phyloP scores from a whole-genome alignment of 2,888 invertebrate genomes.

The Eupithecia dodoneata region DNA sequence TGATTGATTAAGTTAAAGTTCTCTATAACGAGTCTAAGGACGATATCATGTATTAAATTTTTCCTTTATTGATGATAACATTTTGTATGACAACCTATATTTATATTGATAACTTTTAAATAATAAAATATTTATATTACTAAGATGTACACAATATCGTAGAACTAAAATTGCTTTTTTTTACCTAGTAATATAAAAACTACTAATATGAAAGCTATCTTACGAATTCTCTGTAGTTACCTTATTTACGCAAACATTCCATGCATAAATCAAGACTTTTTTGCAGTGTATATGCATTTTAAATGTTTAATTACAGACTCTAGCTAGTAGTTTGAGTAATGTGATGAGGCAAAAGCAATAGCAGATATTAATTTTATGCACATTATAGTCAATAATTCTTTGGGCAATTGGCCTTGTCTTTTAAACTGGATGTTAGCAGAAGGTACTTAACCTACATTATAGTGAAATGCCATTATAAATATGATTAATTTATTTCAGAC shows the following conservation, averaged over 20 bases:
- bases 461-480: too few species aligned
- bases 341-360: constrained; percentile 10
- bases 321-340: constrained; percentile 13
- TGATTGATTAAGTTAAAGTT: neutral
- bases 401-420: constrained; percentile 11
- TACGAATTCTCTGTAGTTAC: constrained; percentile 3
- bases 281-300: neutral
- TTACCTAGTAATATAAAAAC: neutral
- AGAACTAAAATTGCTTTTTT: neutral
- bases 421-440: neutral
- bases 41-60: neutral
- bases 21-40: neutral
- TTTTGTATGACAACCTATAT: neutral
- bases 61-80: neutral
- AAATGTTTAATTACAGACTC: constrained; percentile 15
- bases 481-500: too few species aligned
- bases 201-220: neutral
- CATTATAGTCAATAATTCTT: neutral
- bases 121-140: neutral
- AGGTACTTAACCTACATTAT: neutral
- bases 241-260: constrained; percentile 11
- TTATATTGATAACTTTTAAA: neutral
- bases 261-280: constrained; percentile 6
- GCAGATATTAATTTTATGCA: constrained; percentile 12
- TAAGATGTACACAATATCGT: neutral